Conservation (phyloP, 1,140 invertebrate species). For the Sycophila sp. region DNA sequence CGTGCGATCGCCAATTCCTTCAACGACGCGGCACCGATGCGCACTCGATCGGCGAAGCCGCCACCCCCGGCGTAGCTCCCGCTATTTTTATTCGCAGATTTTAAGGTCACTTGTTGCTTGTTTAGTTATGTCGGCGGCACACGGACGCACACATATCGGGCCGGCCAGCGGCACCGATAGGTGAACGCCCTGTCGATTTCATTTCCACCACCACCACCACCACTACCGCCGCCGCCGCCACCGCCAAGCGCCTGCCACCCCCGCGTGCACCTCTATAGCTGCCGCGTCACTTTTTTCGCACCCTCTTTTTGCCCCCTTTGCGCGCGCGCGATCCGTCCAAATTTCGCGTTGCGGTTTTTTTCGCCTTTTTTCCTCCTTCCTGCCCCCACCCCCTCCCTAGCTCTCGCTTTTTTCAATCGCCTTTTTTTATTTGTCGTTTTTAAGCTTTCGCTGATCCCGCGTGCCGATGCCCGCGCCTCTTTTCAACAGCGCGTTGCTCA, state of each 20-base stretch:
- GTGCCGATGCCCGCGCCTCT: not conserved
- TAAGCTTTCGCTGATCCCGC: conserved; percentile 3
- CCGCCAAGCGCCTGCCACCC: too few relatives aligned
- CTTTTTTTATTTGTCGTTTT: conserved; percentile 32
- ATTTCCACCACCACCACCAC: conserved; percentile 42
- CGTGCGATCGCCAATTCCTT: too few relatives aligned
- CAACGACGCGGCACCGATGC: not conserved
- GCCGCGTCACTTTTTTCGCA: conserved; percentile 44
- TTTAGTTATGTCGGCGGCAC: conserved; percentile 58
- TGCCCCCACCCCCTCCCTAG: conserved; percentile 7
- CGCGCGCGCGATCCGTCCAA: conserved; percentile 36
- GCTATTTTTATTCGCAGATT: conserved; percentile 60
- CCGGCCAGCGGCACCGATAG: conserved; percentile 47
- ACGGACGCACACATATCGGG: not conserved
- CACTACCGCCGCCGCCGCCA: conserved; percentile 25
- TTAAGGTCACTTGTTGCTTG: conserved; percentile 65
- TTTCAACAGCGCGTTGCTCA: not conserved
- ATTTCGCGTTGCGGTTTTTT: conserved; percentile 46
- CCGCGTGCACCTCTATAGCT: too few relatives aligned
- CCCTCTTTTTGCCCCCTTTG: conserved; percentile 38
- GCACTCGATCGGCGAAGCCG: not conserved
- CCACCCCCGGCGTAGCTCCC: too few relatives aligned
- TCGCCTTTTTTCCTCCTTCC: conserved; percentile 37
- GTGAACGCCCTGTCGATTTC: conserved; percentile 61
- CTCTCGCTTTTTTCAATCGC: too few relatives aligned